Evolutionary conservation across 2,797 vertebrate genomes (phyloP), one percentile per base, ranked within the genome.

Genomic region (Myotis vivesi): DNA sequence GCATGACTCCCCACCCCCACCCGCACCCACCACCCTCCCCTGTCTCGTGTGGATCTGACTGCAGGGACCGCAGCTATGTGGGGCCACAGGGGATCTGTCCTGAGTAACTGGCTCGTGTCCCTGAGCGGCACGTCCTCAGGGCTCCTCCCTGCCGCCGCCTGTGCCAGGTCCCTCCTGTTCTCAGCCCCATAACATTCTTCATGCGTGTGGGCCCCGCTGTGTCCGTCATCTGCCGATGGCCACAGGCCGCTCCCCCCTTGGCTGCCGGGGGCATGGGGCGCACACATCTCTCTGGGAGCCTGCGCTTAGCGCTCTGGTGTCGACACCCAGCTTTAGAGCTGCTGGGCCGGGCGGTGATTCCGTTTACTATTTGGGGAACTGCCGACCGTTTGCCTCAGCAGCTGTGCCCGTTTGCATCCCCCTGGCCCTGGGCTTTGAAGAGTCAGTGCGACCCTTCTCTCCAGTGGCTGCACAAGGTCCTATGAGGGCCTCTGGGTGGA

Each of bases 381-480:
- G 0, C 33, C 2, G 4, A 19, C 3, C 1, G 1, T 36, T 62
- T 77, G 88, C 55, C 13, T 36, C 17, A 2, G 12, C 1, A 22
- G 28, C 36, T 69, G 8, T 1, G 1, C 33, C 25, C 8, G 33
- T 87, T 72, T 69, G 23, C 15, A 4, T 25, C 8, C 69, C 25
- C 8, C 11, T 6, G 22, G 62, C 30, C 25, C 69, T 89, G 57
- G 30, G 41, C 53, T 66, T 57, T 28, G 16, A 69, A 76, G 41
- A 59, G 25, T 38, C 16, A 8, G 7, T 44, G 81, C 16, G 62
- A 7, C 49, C 44, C 11, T 36, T 7, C 30, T 51, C 55, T 3
- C 11, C 66, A 23, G 12, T 15, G 6, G 71, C 59, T 25, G 33
- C 75, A 53, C 75, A 53, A 44, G 77, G 81, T 75, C 51, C 44